Evolutionary conservation across 2,797 vertebrate genomes (phyloP), one percentile per base, ranked within the genome.

Genomic region (Poecilia gillii): DNA sequence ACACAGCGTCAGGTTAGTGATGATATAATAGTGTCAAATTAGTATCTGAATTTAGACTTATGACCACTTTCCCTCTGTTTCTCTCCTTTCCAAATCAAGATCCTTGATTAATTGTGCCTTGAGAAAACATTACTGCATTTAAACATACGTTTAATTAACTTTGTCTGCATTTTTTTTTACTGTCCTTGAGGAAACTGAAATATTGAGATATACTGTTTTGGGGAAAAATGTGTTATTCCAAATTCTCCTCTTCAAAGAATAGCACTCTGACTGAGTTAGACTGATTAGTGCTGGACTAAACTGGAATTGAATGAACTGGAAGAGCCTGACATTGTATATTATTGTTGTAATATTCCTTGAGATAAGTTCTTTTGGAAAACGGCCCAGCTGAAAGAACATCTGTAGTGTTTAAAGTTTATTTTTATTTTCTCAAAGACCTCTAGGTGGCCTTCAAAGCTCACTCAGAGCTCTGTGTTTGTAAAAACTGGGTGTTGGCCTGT

Each of bases 401-500:
- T 68, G 4, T 25, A 41, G 3, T 2, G 4, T 68, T 68, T 25
- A 25, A 33, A 0, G 20, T 0, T 25, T 68, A 4, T 68, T 28
- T 13, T 72, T 39, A 36, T 20, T 76, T 73, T 57, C 64, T 59
- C 5, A 36, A 9, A 71, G 74, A 75, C 83, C 89, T 82, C 82
- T 79, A 73, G 89, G 81, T 84, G 91, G 88, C 85, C 86, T 83
- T 79, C 72, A 13, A 76, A 77, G 78, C 81, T 75, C 87, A 81
- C 90, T 90, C 84, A 81, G 86, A 84, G 84, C 72, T 53, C 70
- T 47, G 73, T 80, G 79, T 82, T 79, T 83, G 85, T 88, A 91
- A 91, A 93, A 93, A 91, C 85, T 91, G 91, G 89, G 92, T 91
- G 87, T 86, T 86, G 86, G 77, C 80, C 89, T 76, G 57, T 76